These are phyloP conservation scores for Aegithalos caudatus DNA, from an alignment of 2,113 vertebrate genomes.

Conservation along the genomic window DNA sequence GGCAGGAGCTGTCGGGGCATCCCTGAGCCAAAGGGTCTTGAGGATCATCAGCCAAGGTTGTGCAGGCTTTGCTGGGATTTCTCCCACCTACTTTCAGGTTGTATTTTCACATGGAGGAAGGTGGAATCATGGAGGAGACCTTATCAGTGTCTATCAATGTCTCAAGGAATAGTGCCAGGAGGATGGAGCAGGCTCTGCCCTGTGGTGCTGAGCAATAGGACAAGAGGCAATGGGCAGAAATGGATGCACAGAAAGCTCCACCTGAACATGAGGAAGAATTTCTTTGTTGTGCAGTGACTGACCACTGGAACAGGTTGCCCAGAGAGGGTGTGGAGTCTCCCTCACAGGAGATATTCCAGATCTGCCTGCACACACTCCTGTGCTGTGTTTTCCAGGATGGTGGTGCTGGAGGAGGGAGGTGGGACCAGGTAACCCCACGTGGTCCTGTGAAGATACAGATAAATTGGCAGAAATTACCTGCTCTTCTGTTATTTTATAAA, in stretches of 20 bases:
- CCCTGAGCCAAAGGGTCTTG: rapidly evolving
- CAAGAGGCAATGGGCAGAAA: rapidly evolving
- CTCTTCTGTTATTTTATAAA: background rate
- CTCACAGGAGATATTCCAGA: background rate
- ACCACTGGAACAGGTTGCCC: background rate
- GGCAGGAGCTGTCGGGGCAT: rapidly evolving
- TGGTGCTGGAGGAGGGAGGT: background rate
- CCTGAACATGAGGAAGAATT: background rate
- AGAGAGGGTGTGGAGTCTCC: background rate
- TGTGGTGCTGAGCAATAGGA: background rate
- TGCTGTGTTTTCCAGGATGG: background rate
- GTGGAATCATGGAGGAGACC: background rate
- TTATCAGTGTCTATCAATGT: rapidly evolving
- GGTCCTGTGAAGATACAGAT: background rate
- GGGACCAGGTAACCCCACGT: background rate
- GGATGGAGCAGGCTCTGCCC: background rate
- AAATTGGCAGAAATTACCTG: background rate
- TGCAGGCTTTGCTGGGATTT: background rate
- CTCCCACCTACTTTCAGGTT: background rate
- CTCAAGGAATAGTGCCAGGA: background rate
- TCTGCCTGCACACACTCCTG: background rate
- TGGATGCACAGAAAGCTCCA: background rate
- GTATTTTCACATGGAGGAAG: rapidly evolving
- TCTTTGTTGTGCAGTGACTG: background rate
- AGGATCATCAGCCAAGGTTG: background rate